These are phyloP conservation scores for Aphaenogaster rudis DNA, from an alignment of 1,140 invertebrate genomes.

Conservation along the genomic window DNA sequence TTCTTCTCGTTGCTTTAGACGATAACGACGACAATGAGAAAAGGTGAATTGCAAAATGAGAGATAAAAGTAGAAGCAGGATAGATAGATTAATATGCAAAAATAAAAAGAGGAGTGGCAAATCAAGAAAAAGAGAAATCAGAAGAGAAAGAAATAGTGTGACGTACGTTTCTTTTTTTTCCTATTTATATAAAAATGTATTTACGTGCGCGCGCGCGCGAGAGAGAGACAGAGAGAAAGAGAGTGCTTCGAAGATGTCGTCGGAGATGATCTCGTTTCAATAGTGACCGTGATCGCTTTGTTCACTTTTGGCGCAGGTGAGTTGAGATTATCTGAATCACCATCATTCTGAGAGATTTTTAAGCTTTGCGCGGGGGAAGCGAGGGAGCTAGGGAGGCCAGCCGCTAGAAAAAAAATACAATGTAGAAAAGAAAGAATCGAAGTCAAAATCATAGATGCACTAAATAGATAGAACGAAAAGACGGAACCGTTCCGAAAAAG, in stretches of 20 bases:
- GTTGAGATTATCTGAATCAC: conserved; percentile 87
- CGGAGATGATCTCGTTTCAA: conserved; percentile 80
- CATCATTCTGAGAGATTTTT: conserved; percentile 82
- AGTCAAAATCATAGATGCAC: conserved; percentile 61
- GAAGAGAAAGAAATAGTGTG: conserved; percentile 70
- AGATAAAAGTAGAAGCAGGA: conserved; percentile 44
- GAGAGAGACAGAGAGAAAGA: conserved; percentile 67
- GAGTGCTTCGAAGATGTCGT: conserved; percentile 84
- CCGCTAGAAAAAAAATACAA: conserved; percentile 79
- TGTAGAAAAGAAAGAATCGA: conserved; percentile 63
- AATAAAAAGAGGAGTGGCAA: conserved; percentile 64
- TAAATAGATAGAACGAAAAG: conserved; percentile 51
- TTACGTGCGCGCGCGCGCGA: conserved; percentile 71
- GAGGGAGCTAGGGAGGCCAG: conserved; percentile 86
- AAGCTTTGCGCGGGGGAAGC: conserved; percentile 86
- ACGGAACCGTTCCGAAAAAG: conserved; percentile 48
- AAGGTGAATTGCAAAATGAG: neutral
- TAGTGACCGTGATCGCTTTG: conserved; percentile 82
- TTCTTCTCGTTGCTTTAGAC: conserved; percentile 73
- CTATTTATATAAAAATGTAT: conserved; percentile 20
- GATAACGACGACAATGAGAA: conserved; percentile 43
- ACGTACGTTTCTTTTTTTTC: conserved; percentile 72
- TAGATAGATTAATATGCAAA: conserved; percentile 64
- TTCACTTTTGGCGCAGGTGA: conserved; percentile 86
- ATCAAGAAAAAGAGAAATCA: conserved; percentile 49